Evolutionary conservation across 2,113 vertebrate species (phyloP).

Genomic region (Sylvicapra grimmia): DNA sequence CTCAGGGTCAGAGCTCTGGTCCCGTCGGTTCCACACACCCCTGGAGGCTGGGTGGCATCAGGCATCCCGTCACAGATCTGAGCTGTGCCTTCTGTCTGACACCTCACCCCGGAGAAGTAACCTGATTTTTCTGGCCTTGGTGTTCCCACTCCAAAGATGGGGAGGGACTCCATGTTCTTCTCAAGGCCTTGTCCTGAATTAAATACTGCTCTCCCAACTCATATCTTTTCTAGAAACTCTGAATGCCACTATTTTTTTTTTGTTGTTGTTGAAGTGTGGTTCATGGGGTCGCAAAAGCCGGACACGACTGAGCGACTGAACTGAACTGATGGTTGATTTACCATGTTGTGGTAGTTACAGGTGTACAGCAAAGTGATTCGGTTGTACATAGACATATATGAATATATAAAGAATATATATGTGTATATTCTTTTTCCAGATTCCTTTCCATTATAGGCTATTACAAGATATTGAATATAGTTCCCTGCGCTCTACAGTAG

Average conservation of each 20-base stretch:
- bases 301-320: not conserved
- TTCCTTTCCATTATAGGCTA: not conserved
- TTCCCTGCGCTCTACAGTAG: not conserved
- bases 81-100: not conserved
- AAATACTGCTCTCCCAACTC: rapidly evolving
- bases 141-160: not conserved
- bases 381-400: not conserved
- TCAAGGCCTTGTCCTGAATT: not conserved
- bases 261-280: not conserved
- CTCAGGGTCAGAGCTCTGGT: not conserved
- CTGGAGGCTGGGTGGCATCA: no score
- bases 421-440: not conserved
- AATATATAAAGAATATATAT: not conserved
- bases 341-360: not conserved
- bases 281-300: not conserved
- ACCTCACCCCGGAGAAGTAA: not conserved
- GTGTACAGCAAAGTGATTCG: not conserved
- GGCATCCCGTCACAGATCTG: not conserved
- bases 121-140: not conserved
- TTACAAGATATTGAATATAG: not conserved
- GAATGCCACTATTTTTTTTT: not conserved
- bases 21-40: rapidly evolving
- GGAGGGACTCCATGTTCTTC: not conserved
- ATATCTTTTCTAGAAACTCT: not conserved
- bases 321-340: not conserved